phyloP scores from a whole-genome alignment of 2,113 vertebrate genomes.

The Rhabdornis inornatus region DNA sequence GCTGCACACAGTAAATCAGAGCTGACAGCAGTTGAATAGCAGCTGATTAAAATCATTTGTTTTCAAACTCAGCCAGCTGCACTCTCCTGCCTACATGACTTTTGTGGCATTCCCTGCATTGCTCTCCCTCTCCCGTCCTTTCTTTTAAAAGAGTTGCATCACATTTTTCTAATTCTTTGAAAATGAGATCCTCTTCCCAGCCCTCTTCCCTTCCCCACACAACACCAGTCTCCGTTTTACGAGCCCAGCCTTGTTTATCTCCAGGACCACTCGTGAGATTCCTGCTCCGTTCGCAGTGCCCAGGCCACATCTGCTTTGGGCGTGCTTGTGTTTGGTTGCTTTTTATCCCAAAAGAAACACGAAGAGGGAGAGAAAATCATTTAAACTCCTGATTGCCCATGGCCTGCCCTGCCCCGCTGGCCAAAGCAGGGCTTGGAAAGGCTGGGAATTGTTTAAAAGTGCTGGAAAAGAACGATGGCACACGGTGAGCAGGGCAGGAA shows the following conservation, averaged over 20 bases:
- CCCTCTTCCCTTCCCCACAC: neutral
- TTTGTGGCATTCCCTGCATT: conserved; percentile 55
- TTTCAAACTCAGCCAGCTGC: conserved; percentile 67
- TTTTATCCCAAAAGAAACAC: neutral
- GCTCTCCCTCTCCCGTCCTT: neutral
- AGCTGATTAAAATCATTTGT: conserved; percentile 81
- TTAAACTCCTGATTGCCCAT: neutral
- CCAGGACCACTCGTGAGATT: neutral
- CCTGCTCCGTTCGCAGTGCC: neutral
- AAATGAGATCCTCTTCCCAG: conserved; percentile 6
- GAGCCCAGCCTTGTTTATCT: conserved; percentile 19
- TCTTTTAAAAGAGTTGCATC: conserved; percentile 40
- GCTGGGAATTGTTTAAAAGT: neutral
- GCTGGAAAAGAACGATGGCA: accelerated
- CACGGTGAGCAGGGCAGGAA: accelerated
- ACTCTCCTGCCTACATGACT: conserved; percentile 67
- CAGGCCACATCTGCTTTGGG: conserved; percentile 28
- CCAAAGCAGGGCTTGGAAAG: neutral
- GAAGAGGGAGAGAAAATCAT: neutral
- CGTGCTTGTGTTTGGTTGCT: conserved; percentile 15
- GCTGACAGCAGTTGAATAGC: conserved; percentile 67
- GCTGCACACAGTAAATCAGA: conserved; percentile 75
- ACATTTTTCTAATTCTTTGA: conserved; percentile 44
- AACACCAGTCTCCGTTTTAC: neutral
- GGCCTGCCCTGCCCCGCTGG: neutral